Base-by-base conservation (phyloP, 1,140 invertebrate species). In the Ostrea denselamellosa region DNA sequence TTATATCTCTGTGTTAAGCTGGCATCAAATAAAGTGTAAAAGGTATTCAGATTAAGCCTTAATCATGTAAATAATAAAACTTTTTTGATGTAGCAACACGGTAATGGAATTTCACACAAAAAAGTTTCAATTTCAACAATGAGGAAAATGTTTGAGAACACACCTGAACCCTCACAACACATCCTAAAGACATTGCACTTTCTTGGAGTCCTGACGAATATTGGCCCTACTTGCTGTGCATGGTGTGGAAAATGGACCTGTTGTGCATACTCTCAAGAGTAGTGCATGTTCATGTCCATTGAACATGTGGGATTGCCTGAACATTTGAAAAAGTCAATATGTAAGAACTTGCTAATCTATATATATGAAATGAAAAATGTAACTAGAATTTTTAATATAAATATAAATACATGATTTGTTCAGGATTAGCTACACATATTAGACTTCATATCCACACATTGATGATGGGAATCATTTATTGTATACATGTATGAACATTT, bases 261-360 rank as follows among this genome's bases (percentile, higher is more conserved):
- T 82, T 91, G 92, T 0, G 91, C 91, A 90, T 87, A 92, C 88
- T 92, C 91, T 90, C 92, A 92, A 22, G 71, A 86, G 53, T 92
- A 93, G 85, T 92, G 92, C 86, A 90, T 89, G 9, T 53, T 34
- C 53, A 12, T 56, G 3, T 88, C 62, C 17, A 85, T 3, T 34
- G 52, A 81, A 14, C 34, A 51, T 44, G 83, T 83, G 44, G 10
- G 25, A 52, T 88, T 77, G 7, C 62, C 83, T 88, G 17, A n/a
- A n/a, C 0, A 87, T 25, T 28, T 12, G 22, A 68, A 34, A 8
- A 65, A 85, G 14, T 22, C 34, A 52, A 12, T 28, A n/a, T n/a
- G n/a, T n/a, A n/a, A n/a, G n/a, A n/a, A n/a, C 54, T 14, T 56
- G 84, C 54, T 53, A 7, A 44, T 84, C 3, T 22, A 53, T 52